Conservation (phyloP, 2,113 vertebrate genomes). For the Mastomys coucha region DNA sequence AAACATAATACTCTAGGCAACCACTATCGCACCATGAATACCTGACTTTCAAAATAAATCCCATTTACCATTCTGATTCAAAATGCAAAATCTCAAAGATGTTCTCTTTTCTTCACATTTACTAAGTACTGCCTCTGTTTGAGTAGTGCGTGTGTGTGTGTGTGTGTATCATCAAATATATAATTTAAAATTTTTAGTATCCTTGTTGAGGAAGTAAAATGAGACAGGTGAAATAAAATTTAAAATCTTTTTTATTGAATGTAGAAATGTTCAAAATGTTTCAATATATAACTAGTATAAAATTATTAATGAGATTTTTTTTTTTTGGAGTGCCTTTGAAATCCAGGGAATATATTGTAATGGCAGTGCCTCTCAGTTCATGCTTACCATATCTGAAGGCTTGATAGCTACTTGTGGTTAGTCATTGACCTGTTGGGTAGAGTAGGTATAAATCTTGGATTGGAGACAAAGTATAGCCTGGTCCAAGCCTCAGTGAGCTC, state of each 20-base stretch:
- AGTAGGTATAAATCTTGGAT: not conserved
- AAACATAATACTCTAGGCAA: not conserved
- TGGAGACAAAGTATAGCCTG: not conserved
- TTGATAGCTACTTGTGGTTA: not conserved
- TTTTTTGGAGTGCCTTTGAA: slow-evolving; percentile 5
- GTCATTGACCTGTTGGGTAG: not conserved
- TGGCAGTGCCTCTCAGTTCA: not conserved
- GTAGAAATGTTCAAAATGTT: not conserved
- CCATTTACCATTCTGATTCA: not conserved
- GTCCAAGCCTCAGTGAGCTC: not conserved
- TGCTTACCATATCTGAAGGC: not conserved
- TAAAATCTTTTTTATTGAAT: not conserved
- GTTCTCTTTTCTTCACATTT: not conserved
- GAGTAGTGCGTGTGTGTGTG: not conserved
- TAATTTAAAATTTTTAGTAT: slow-evolving; percentile 9
- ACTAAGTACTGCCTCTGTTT: not conserved
- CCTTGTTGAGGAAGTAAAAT: not conserved
- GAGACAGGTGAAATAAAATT: not conserved
- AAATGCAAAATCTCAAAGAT: not conserved
- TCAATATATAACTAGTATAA: not conserved
- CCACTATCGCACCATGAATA: not conserved
- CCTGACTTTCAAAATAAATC: not conserved
- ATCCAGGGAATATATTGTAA: not conserved
- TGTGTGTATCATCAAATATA: not conserved
- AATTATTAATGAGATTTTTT: not conserved